Percentiles rank a stretch among this genome's conserved stretches.
Conservation (phyloP, 2,888 invertebrate species). For the Aporophyla nigra region DNA sequence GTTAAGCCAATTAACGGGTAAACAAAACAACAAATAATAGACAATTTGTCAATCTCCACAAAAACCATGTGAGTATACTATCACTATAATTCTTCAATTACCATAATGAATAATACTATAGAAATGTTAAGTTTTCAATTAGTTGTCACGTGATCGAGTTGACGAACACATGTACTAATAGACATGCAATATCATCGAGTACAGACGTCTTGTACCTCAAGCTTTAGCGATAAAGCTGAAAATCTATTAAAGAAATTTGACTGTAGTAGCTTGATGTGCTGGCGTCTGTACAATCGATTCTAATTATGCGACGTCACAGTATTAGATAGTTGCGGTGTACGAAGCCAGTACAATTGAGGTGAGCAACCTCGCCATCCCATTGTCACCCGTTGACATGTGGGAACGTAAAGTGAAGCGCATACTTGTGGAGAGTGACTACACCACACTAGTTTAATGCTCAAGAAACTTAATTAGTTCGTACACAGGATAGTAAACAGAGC, state of each 20-base stretch:
- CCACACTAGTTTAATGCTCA: slow-evolving; percentile 53
- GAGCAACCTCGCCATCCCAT: slow-evolving; percentile 86
- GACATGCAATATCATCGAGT: slow-evolving; percentile 64
- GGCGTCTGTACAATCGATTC: slow-evolving; percentile 69
- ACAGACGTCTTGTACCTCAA: slow-evolving; percentile 10
- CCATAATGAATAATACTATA: slow-evolving; percentile 53
- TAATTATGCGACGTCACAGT: slow-evolving; percentile 86
- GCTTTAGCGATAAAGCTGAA: no score
- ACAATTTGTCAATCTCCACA: slow-evolving; percentile 55
- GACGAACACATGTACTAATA: slow-evolving; percentile 44
- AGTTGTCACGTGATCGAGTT: slow-evolving; percentile 54
- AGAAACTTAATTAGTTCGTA: slow-evolving; percentile 68
- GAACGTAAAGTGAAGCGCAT: slow-evolving; percentile 79
- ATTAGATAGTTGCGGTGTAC: slow-evolving; percentile 75
- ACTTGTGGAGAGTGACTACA: slow-evolving; percentile 68
- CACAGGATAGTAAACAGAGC: slow-evolving; percentile 59
- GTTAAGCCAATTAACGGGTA: slow-evolving; percentile 46
- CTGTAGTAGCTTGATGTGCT: no score
- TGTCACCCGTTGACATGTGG: slow-evolving; percentile 83
- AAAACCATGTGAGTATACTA: slow-evolving; percentile 56
- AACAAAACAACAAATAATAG: slow-evolving; percentile 52
- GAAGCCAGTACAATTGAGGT: slow-evolving; percentile 79
- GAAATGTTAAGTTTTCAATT: slow-evolving; percentile 61
- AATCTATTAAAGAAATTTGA: no score
- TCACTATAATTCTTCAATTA: slow-evolving; percentile 52